Base-by-base conservation (phyloP, 2,797 vertebrate species). In the Alca torda region DNA sequence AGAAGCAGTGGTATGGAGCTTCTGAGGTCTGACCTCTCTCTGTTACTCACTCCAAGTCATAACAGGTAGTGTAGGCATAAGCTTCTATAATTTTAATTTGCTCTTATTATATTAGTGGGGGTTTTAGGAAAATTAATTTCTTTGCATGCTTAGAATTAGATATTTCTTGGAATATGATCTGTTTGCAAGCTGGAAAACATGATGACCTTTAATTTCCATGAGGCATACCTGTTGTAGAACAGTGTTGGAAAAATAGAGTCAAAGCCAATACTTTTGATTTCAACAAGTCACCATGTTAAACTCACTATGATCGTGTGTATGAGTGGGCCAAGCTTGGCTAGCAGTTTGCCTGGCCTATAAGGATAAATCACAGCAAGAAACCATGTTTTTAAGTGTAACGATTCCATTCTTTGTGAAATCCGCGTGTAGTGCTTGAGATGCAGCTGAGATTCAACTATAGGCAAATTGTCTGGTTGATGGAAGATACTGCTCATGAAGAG, bases 231-330 rank as follows among this genome's bases (percentile, higher is more conserved):
- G 20, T n/a, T 35, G 31, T 54, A 78, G 56, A 51, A 43, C 16
- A 86, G n/a, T 5, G 7, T 6, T 56, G 31, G 46, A 30, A 70
- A 73, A 39, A 9, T 1, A 50, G 35, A 51, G 26, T 45, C 31
- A 31, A 25, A 79, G 37, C 15, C 30, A 74, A 45, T 4, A 4
- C 21, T 46, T 63, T 11, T 11, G n/a, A 20, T 54, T 83, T 81
- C 33, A 80, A 53, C 30, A 63, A 43, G 7, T 4, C 72, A 21
- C 33, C 7, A 1, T 2, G 31, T 35, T 46, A 31, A 72, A 69
- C 20, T 76, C 2, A 1, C 33, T 15, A 0, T 30, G n/a, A 33
- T 10, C 1, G 2, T 48, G 45, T 2, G 5, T 14, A 2, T 28
- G 37, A 57, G n/a, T 37, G 46, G 23, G 37, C 31, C 46, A 11